Percentiles rank a stretch among this genome's conserved stretches.
phyloP scores from a whole-genome alignment of 2,888 invertebrate genomes.

The Metacarcinus magister region DNA sequence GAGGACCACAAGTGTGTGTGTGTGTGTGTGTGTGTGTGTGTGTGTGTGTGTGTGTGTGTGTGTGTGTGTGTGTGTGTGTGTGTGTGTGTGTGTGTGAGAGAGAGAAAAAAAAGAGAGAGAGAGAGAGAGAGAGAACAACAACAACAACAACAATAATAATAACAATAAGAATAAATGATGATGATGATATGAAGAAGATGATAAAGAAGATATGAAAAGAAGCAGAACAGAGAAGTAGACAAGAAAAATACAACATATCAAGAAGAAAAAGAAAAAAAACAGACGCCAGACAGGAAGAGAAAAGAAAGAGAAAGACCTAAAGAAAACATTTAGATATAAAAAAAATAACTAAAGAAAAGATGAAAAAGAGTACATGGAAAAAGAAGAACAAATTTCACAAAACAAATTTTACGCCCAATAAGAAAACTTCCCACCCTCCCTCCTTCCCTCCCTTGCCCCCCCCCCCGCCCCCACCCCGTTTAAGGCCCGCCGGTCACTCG shows the following conservation, averaged over 20 bases:
- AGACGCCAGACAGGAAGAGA: no score
- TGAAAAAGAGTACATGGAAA: neutral
- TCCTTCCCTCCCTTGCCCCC: neutral
- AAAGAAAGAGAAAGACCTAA: no score
- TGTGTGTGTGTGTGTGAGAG: conserved; percentile 2
- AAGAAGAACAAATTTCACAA: neutral
- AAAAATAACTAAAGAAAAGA: neutral
- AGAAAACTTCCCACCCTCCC: neutral
- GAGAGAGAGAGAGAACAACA: neutral
- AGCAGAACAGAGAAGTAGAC: neutral
- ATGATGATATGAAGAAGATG: no score
- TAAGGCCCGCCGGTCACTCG: neutral
- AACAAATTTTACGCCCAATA: neutral
- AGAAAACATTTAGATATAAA: neutral
- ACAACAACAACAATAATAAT: neutral
- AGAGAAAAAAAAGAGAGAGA: neutral
- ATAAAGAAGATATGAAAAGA: neutral
- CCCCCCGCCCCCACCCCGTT: neutral
- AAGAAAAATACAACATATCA: no score
- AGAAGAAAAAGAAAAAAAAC: neutral
- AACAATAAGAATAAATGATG: neutral
- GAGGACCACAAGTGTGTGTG: neutral
- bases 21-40: conserved; percentile 26
- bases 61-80: conserved; percentile 9
- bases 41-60: conserved; percentile 26